phyloP scores from a whole-genome alignment of 2,888 invertebrate species.

The Macrophya annulata region DNA sequence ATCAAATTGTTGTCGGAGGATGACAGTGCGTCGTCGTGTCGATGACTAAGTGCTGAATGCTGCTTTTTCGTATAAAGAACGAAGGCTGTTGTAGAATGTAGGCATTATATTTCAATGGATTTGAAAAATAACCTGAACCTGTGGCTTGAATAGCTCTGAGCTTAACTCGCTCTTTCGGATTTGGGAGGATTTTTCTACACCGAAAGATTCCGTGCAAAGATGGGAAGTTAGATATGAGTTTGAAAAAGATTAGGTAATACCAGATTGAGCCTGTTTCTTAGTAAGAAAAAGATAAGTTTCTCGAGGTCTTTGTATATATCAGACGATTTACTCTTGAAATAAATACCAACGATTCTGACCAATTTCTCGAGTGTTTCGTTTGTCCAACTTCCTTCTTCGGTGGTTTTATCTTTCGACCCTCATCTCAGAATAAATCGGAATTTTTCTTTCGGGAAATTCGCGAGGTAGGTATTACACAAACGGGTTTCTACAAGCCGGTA shows the following conservation, averaged over 20 bases:
- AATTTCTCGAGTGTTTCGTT: slow-evolving; percentile 30
- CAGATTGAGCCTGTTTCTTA: background rate
- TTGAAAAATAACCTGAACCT: slow-evolving; percentile 1
- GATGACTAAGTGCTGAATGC: slow-evolving; percentile 22
- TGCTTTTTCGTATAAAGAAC: slow-evolving; percentile 17
- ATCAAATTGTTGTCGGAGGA: slow-evolving; percentile 2
- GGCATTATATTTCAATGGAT: slow-evolving; percentile 21
- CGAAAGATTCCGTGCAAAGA: background rate
- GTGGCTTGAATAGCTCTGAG: background rate
- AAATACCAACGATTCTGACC: slow-evolving; percentile 1
- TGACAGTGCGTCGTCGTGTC: background rate
- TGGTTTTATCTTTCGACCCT: slow-evolving; percentile 4
- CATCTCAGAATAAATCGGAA: background rate
- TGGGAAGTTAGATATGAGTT: background rate
- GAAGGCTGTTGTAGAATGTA: slow-evolving; percentile 6
- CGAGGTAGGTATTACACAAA: background rate
- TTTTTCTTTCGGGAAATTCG: background rate
- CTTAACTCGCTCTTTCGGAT: background rate
- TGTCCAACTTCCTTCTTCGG: background rate
- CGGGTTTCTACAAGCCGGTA: background rate
- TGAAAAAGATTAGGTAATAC: background rate
- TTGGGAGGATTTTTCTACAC: background rate
- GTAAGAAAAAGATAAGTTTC: background rate
- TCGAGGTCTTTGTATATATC: background rate
- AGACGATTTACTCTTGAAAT: background rate